Evolutionary conservation across 2,113 vertebrate species (phyloP).

Genomic region (Falcunculus frontatus): DNA sequence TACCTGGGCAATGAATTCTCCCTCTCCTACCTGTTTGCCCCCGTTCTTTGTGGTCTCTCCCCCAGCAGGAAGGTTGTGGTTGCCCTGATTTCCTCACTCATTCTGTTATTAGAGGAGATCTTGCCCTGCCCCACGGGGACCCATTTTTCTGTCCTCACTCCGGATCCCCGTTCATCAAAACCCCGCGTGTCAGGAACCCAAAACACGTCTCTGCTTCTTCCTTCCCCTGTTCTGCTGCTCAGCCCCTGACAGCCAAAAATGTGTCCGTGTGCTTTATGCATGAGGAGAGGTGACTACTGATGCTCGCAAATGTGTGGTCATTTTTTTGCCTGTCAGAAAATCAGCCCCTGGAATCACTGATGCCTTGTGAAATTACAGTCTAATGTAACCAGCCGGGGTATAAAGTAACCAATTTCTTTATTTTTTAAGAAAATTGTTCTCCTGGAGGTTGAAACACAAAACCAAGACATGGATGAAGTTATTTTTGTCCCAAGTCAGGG

Average conservation of each 20-base stretch:
- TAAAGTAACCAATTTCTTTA: constrained; percentile 45
- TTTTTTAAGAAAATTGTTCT: constrained; percentile 52
- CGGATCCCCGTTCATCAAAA: constrained; percentile 44
- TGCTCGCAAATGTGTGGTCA: constrained; percentile 52
- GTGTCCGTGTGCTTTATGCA: background rate
- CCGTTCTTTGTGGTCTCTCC: constrained; percentile 39
- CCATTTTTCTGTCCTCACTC: constrained; percentile 74
- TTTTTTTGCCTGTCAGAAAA: constrained; percentile 48
- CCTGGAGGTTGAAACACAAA: constrained; percentile 56
- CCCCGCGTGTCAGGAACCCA: constrained; percentile 16
- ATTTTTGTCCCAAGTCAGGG: constrained; percentile 43
- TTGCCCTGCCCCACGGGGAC: constrained; percentile 52
- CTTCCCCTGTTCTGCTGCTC: background rate
- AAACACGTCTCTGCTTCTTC: constrained; percentile 23
- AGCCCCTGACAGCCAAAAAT: background rate
- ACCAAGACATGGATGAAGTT: constrained; percentile 31
- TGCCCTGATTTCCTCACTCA: constrained; percentile 69
- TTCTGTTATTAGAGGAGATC: constrained; percentile 61
- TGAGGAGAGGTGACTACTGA: constrained; percentile 24
- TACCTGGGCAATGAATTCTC: background rate
- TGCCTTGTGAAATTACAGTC: constrained; percentile 48
- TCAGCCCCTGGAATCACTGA: constrained; percentile 32
- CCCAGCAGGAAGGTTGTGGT: constrained; percentile 49
- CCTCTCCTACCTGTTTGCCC: constrained; percentile 24
- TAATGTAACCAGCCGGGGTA: constrained; percentile 22